Base-by-base conservation (phyloP, 2,797 vertebrate species). In the Onychomys torridus region DNA sequence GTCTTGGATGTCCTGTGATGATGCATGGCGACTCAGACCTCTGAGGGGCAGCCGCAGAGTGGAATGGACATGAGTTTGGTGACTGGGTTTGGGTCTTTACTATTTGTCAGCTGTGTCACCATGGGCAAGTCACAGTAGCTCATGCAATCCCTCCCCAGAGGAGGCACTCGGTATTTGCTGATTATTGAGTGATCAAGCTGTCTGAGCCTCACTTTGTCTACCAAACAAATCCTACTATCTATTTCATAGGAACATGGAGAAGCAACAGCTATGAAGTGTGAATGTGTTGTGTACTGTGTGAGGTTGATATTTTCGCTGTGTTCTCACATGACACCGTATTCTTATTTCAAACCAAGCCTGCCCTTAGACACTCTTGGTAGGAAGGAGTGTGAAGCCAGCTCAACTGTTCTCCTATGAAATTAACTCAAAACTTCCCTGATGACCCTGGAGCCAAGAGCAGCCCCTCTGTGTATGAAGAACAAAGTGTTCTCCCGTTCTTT, bases 401-500 rank as follows among this genome's bases (percentile, higher is more conserved):
- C 40, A 59, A 12, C 1, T 85, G 34, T 82, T 93, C 29, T 87
- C 8, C 37, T 65, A 14, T 89, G 9, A 95, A 79, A 52, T 59
- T 83, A 93, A 91, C 57, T 95, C 21, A 90, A 25, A 94, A 92
- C 6, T 63, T 91, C 32, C 43, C 46, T 71, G 21, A 17, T 93
- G 85, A 83, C 63, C 23, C 23, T 71, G 25, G 49, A 19, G 32
- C 29, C 21, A 32, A 81, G 34, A 59, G 8, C 27, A 52, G 85
- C 92, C 71, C 23, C 78, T 89, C 63, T 87, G 21, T n/a, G 32
- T 55, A 5, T 43, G 90, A 71, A 93, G 81, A 96, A 57, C 8
- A 85, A 67, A 46, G 37, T 49, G 40, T 7, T 55, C 63, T 2
- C 52, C 27, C 23, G 43, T 92, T 93, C 86, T 97, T 97, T 97